phyloP scores from a whole-genome alignment of 2,797 vertebrate genomes.

The Numenius phaeopus region DNA sequence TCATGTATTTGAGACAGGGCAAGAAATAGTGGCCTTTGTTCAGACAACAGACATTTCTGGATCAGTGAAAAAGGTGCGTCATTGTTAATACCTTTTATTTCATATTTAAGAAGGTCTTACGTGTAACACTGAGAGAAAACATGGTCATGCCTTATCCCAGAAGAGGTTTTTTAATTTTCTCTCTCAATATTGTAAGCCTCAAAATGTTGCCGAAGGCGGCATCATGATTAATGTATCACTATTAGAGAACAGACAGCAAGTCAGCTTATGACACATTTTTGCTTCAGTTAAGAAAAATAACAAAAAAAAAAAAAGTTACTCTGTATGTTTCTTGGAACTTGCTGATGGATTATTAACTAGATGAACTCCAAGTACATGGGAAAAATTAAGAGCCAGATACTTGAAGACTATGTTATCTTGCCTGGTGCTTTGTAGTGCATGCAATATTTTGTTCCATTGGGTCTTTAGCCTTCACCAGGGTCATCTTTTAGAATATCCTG shows the following conservation, averaged over 20 bases:
- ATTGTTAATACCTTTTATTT: not conserved
- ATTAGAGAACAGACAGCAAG: conserved; percentile 26
- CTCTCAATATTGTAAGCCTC: not conserved
- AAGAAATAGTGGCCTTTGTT: not conserved
- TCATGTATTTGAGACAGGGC: not conserved
- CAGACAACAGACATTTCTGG: not conserved
- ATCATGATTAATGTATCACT: conserved; percentile 49
- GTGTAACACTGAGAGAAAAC: not conserved
- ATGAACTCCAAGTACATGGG: not conserved
- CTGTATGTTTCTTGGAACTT: not conserved
- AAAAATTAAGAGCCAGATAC: not conserved
- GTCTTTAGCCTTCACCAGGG: not conserved
- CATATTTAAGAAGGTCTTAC: not conserved
- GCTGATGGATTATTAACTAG: not conserved
- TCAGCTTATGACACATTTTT: conserved; percentile 6
- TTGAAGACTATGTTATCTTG: not conserved
- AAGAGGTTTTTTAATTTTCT: conserved; percentile 34
- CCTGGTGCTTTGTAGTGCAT: not conserved
- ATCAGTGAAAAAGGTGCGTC: not conserved
- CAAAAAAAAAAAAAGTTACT: not conserved
- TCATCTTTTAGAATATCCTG: not conserved
- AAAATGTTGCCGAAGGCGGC: not conserved
- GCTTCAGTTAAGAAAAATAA: conserved; percentile 24
- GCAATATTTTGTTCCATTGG: not conserved
- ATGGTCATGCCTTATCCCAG: not conserved